Percentiles rank a stretch among this genome's conserved stretches.
These are phyloP conservation scores for Hypsibius dujardini DNA, from an alignment of 1,140 invertebrate species.

Conservation along the genomic window DNA sequence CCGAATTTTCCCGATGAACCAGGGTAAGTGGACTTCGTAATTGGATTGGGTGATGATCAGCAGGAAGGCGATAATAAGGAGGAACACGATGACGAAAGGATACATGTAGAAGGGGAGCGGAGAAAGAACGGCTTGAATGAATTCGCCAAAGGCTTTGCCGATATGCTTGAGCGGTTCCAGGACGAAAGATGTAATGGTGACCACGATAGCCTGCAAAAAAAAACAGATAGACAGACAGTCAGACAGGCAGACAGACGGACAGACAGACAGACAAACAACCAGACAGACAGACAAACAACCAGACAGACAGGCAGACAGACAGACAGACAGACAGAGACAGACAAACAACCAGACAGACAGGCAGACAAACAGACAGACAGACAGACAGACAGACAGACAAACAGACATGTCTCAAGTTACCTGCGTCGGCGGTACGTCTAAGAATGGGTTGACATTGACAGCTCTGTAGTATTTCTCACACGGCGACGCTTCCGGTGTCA, in stretches of 20 bases:
- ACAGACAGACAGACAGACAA: no score
- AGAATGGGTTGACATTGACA: not conserved
- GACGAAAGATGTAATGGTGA: not conserved
- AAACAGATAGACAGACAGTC: no score
- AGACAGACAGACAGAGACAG: no score
- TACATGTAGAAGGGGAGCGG: slow-evolving; percentile 16
- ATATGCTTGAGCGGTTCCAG: slow-evolving; percentile 1
- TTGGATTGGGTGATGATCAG: not conserved
- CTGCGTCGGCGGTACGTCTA: not conserved
- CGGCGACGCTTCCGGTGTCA: not conserved
- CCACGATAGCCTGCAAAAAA: not conserved
- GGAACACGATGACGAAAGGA: not conserved
- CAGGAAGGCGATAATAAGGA: not conserved
- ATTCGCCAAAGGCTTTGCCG: not conserved
- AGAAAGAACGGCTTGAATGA: not conserved
- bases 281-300: no score
- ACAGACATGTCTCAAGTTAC: no score
- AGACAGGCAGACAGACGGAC: no score
- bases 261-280: no score
- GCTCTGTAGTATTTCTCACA: slow-evolving; percentile 14
- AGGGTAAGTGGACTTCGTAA: not conserved
- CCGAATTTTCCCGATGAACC: not conserved
- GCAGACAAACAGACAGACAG: no score
- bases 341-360: no score
- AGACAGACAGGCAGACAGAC: no score